Conservation (phyloP, 2,888 invertebrate genomes). For the Cerceris rybyensis region DNA sequence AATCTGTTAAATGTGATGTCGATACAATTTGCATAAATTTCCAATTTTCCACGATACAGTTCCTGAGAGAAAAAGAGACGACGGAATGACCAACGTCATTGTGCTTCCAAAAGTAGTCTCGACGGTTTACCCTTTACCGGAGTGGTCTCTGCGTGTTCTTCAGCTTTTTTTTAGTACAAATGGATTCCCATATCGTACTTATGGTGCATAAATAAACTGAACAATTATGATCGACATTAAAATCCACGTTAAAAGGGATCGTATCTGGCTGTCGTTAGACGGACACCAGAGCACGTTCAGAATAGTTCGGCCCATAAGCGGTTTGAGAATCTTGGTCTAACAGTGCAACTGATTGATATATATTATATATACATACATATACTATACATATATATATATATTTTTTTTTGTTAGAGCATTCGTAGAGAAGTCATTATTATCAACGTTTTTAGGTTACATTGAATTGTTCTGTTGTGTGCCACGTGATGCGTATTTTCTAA, state of each 20-base stretch:
- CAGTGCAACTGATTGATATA: conserved; percentile 63
- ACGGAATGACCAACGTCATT: no score
- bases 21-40: no score
- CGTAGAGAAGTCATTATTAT: conserved; percentile 66
- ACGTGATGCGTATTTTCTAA: conserved; percentile 76
- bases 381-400: neutral
- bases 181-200: conserved; percentile 67
- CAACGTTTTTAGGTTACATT: conserved; percentile 67
- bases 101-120: neutral
- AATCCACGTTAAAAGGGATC: conserved; percentile 12
- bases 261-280: conserved; percentile 8
- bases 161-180: conserved; percentile 67
- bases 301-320: conserved; percentile 59
- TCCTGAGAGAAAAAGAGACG: no score
- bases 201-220: conserved; percentile 55
- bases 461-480: conserved; percentile 72
- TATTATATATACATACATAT: no score
- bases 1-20: neutral
- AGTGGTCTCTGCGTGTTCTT: conserved; percentile 62
- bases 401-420: conserved; percentile 62
- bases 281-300: conserved; percentile 15
- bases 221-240: conserved; percentile 24
- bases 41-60: no score
- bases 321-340: conserved; percentile 66
- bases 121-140: conserved; percentile 17